These are phyloP conservation scores for Stenchaetothrips biformis DNA, from an alignment of 2,888 invertebrate genomes.

Conservation along the genomic window DNA sequence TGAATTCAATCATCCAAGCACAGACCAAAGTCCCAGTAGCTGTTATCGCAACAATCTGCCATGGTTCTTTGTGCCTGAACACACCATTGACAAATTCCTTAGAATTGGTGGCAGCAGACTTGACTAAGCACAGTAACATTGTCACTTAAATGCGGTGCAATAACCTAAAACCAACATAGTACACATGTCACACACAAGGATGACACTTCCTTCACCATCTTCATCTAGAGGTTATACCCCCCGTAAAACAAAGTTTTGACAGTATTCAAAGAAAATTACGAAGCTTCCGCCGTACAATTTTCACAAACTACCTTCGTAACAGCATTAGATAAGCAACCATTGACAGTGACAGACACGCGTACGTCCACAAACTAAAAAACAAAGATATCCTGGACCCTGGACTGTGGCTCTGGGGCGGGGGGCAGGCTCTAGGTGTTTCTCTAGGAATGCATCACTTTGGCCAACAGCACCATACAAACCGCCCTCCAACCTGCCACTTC, in stretches of 20 bases:
- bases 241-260: too few species aligned
- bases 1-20: conserved; percentile 68
- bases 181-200: background rate
- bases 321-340: background rate
- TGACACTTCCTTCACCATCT: too few species aligned
- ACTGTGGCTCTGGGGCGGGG: too few species aligned
- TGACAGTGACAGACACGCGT: background rate
- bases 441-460: too few species aligned
- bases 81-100: conserved; percentile 50
- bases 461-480: too few species aligned
- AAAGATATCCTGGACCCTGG: too few species aligned
- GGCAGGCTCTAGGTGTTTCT: too few species aligned
- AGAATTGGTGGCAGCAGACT: conserved; percentile 3
- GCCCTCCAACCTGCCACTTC: too few species aligned
- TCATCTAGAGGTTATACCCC: too few species aligned
- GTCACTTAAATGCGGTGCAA: background rate
- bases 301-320: too few species aligned
- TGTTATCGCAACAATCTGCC: conserved; percentile 75
- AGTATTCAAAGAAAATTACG: too few species aligned
- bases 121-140: background rate
- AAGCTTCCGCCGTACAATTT: too few species aligned
- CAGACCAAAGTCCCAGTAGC: conserved; percentile 65
- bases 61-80: conserved; percentile 68
- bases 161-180: background rate
- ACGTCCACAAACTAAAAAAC: background rate